Evolutionary conservation across 1,140 invertebrate genomes (phyloP).

Genomic region (Zelostemma sp.): DNA sequence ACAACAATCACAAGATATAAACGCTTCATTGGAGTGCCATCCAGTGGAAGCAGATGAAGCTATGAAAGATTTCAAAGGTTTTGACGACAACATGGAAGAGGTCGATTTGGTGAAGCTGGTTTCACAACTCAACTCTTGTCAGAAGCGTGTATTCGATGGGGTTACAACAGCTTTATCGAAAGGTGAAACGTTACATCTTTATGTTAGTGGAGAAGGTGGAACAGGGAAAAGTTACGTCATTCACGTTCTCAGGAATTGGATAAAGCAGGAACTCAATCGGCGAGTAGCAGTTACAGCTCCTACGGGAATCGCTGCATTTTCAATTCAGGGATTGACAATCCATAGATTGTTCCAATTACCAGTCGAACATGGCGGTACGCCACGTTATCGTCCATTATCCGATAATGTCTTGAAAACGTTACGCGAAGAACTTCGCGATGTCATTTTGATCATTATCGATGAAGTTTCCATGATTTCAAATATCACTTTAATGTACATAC

Average conservation of each 20-base stretch:
- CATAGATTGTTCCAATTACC: too few species aligned
- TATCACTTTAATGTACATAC: too few species aligned
- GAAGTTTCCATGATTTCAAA: too few species aligned
- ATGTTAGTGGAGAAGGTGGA: slow-evolving; percentile 35
- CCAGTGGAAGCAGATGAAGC: slow-evolving; percentile 26
- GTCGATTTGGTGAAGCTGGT: slow-evolving; percentile 24
- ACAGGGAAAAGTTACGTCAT: slow-evolving; percentile 49
- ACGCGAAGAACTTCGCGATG: slow-evolving; percentile 38
- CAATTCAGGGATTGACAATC: too few species aligned
- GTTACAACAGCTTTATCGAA: slow-evolving; percentile 4
- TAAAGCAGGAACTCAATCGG: slow-evolving; percentile 31
- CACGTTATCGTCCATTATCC: slow-evolving; percentile 42
- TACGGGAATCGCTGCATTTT: too few species aligned
- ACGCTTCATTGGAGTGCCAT: slow-evolving; percentile 2
- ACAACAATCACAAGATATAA: slow-evolving; percentile 8
- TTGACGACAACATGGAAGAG: slow-evolving; percentile 9
- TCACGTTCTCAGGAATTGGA: slow-evolving; percentile 28
- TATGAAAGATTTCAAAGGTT: slow-evolving; percentile 36
- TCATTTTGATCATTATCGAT: slow-evolving; percentile 44
- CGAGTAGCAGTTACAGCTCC: slow-evolving; percentile 28
- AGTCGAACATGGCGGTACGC: too few species aligned
- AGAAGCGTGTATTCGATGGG: slow-evolving; percentile 37
- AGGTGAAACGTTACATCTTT: not conserved
- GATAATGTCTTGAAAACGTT: slow-evolving; percentile 43
- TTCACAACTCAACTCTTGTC: slow-evolving; percentile 39